phyloP scores from a whole-genome alignment of 2,888 invertebrate genomes.

The Troides helena region DNA sequence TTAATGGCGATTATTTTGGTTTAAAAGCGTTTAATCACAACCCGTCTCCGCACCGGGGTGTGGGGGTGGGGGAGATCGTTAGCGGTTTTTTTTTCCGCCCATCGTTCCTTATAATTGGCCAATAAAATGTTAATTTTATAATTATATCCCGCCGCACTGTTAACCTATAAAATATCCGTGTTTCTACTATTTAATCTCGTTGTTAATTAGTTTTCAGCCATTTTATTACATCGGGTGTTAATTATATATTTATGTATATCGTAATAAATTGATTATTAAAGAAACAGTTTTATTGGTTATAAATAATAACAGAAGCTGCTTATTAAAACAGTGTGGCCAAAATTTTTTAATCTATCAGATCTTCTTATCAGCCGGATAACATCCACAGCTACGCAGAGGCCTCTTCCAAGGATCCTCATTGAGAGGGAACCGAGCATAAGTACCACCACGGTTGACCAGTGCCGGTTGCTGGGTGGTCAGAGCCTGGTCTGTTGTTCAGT shows the following conservation, averaged over 20 bases:
- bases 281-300: too few relatives aligned
- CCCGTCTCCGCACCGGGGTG: slow-evolving; percentile 41
- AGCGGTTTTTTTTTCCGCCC: slow-evolving; percentile 52
- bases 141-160: slow-evolving; percentile 41
- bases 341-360: too few relatives aligned
- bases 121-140: slow-evolving; percentile 69
- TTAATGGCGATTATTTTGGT: slow-evolving; percentile 66
- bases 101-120: slow-evolving; percentile 69
- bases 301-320: too few relatives aligned
- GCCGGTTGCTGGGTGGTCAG: too few relatives aligned
- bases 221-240: slow-evolving; percentile 14
- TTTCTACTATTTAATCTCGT: slow-evolving; percentile 13
- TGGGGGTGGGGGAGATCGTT: slow-evolving; percentile 43
- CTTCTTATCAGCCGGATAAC: too few relatives aligned
- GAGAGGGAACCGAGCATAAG: too few relatives aligned
- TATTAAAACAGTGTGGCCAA: too few relatives aligned
- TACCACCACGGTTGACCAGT: too few relatives aligned
- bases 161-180: slow-evolving; percentile 15
- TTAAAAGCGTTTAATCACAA: slow-evolving; percentile 67
- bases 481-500: too few relatives aligned
- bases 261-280: neutral
- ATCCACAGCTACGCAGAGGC: too few relatives aligned
- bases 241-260: slow-evolving; percentile 9
- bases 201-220: slow-evolving; percentile 15
- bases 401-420: too few relatives aligned